Percentiles rank a stretch among this genome's conserved stretches.
These are phyloP conservation scores for Prietella phreatophila DNA, from an alignment of 2,113 vertebrate species.

Conservation along the genomic window DNA sequence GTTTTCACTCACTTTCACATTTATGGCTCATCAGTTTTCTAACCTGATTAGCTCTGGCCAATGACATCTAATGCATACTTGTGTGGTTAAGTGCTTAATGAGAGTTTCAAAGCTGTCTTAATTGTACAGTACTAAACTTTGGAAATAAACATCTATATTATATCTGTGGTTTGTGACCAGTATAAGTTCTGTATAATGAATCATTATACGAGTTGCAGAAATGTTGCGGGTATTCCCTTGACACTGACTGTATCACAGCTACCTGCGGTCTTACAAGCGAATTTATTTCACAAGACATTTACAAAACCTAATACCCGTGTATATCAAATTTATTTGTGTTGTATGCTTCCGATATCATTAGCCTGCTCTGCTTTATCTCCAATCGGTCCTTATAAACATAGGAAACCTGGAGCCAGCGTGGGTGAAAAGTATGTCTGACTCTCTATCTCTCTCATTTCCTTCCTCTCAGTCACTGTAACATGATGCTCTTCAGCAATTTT, in stretches of 20 bases:
- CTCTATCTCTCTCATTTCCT: not conserved
- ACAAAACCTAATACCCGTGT: not conserved
- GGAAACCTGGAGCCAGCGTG: constrained; percentile 38
- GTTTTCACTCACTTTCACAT: constrained; percentile 15
- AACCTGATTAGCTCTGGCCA: constrained; percentile 1
- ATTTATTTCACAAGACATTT: not conserved
- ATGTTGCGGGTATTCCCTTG: not conserved
- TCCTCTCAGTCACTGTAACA: constrained; percentile 32
- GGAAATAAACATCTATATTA: constrained; percentile 21
- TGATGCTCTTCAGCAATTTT: constrained; percentile 40
- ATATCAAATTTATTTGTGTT: constrained; percentile 18
- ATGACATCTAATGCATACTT: constrained; percentile 35
- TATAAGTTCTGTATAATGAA: not conserved
- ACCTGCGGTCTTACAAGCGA: not conserved
- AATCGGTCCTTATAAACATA: constrained; percentile 8
- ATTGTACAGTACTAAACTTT: not conserved
- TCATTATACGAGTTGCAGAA: not conserved
- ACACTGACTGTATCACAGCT: not conserved
- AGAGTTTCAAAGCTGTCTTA: constrained; percentile 38
- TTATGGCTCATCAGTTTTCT: constrained; percentile 34
- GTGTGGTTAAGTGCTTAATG: constrained; percentile 45
- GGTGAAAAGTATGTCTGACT: constrained; percentile 36
- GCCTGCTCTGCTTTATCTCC: constrained; percentile 45
- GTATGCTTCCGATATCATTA: not conserved
- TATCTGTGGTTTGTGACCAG: constrained; percentile 8